Conservation (phyloP, 2,888 invertebrate species). For the Ligdia adustata region DNA sequence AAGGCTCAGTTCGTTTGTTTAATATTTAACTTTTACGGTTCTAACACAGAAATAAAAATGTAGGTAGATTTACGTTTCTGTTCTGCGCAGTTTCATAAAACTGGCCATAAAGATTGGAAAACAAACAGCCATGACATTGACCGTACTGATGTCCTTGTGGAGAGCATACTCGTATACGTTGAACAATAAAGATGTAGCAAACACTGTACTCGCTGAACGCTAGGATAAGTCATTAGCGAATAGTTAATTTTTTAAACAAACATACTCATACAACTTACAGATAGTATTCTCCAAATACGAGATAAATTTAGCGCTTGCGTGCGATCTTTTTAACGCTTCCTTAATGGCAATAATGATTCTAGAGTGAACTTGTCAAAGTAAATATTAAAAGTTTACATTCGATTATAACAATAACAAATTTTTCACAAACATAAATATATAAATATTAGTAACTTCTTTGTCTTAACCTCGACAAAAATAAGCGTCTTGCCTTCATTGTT, state of each 20-base stretch:
- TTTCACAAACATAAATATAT: no score
- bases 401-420: no score
- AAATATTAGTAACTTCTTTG: not conserved
- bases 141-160: conserved; percentile 59
- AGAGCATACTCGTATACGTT: conserved; percentile 42
- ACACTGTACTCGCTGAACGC: conserved; percentile 30
- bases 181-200: conserved; percentile 36
- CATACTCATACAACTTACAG: conserved; percentile 1
- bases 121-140: conserved; percentile 63
- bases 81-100: conserved; percentile 38
- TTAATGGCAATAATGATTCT: conserved; percentile 4
- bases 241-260: conserved; percentile 19
- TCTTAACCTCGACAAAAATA: not conserved
- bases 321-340: conserved; percentile 15
- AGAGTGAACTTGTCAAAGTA: no score
- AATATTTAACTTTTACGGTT: no score
- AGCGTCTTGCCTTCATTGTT: conserved; percentile 1
- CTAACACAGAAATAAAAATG: no score
- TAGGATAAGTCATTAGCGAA: conserved; percentile 26
- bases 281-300: conserved; percentile 8
- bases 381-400: no score
- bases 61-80: no score
- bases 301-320: conserved; percentile 8
- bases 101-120: conserved; percentile 42
- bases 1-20: no score